Evolutionary conservation across 1,140 invertebrate genomes (phyloP), one percentile per base, ranked within the genome.

Genomic region (Ceratina japonica): DNA sequence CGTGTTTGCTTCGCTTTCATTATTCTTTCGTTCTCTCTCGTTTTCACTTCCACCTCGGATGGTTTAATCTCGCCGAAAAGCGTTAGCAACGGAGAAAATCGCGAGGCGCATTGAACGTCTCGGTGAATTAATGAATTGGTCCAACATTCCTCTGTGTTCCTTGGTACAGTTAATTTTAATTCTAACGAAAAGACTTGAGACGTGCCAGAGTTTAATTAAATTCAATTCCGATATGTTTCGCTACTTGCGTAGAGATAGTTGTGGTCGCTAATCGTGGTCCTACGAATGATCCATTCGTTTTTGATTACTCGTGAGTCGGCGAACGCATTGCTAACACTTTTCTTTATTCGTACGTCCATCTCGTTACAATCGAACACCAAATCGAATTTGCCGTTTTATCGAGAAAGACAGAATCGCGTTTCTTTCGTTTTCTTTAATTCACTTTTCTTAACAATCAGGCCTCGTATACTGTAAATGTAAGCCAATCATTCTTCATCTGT

Each of bases 361-460:
- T 27, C 8, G 74, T 69, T 68, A 20, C 51, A 13, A 54, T 44
- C 16, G 44, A n/a, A 5, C 24, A 10, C 56, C 62, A 51, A 65
- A 52, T 66, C 72, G 68, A 71, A 61, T 65, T 76, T 66, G 54
- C n/a, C 49, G 54, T 77, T 83, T 77, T 83, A 78, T 82, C 80
- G 80, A 83, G 79, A 82, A 83, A 77, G 71, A 27, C 31, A 61
- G 22, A 81, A 51, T 2, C 51, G 56, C 62, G 10, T 64, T 52
- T 10, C 10, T 10, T 27, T 4, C 37, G 37, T 7, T 15, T 13
- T 8, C 0, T 2, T 52, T 52, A 2, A 13, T 4, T n/a, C 13
- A 18, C 18, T 0, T 8, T 27, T 16, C 12, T 24, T 20, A 58
- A 69, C 66, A 24, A 7, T 78, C 75, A 15, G 44, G 31, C 49